Evolutionary conservation across 1,140 invertebrate species (phyloP), one percentile per base, ranked within the genome.

Genomic region (Manduca sexta): DNA sequence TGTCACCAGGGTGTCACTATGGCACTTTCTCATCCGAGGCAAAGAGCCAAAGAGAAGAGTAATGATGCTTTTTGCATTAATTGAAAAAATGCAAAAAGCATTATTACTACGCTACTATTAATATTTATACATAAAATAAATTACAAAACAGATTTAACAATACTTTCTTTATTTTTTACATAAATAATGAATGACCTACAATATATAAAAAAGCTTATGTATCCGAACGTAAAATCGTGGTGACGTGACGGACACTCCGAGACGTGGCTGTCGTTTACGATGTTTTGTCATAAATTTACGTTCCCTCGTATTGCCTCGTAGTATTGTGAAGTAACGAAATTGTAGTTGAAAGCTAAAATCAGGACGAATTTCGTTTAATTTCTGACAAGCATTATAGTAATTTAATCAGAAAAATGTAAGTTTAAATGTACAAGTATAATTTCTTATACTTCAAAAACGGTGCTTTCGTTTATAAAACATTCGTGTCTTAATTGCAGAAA

Each of bases 261-360:
- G 62, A 84, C 80, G 80, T 84, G 80, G 80, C 78, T 81, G 77
- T 76, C 74, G 69, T 80, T 69, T 70, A 34, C 31, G 14, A 40
- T 59, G 56, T 71, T 60, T 73, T 73, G 72, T 73, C 64, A 64
- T 26, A 45, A 29, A 30, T 15, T 31, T 8, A 15, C 52, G 4
- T 26, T 26, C 21, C 21, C 21, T 1, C 21, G 21, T 8, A 26
- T 8, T 5, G 21, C 8, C 43, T 55, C 39, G 48, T 45, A 47
- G 16, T 35, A 44, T 39, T 43, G 29, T n/a, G 6, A 45, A 43
- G 30, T n/a, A 31, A 31, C 12, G 8, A 11, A 43, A 43, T 43
- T 29, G 30, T 43, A 4, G 21, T 47, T 43, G 21, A 34, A 18
- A 43, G 41, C 12, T 29, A 17, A 29, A 29, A 29, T 29, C 21